phyloP scores from a whole-genome alignment of 2,113 vertebrate species.

The Lichenostomus cassidix region DNA sequence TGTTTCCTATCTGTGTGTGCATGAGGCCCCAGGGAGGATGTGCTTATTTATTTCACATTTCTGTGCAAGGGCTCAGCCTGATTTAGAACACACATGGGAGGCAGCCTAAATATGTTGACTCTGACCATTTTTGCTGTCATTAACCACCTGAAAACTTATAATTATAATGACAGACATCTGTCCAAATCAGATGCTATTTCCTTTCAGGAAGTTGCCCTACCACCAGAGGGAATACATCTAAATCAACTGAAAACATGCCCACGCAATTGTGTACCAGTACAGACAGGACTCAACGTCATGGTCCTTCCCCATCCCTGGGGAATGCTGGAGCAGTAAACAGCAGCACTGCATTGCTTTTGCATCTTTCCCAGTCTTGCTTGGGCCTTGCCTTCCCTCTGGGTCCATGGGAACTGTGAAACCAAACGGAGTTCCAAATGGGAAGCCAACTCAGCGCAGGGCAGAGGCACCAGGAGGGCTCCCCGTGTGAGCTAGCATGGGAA shows the following conservation, averaged over 20 bases:
- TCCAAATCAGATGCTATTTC: background rate
- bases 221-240: background rate
- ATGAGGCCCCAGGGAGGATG: background rate
- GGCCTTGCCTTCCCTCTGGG: background rate
- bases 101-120: constrained; percentile 45
- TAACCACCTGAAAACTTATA: background rate
- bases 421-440: background rate
- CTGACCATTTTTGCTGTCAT: background rate
- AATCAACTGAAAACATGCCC: background rate
- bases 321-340: background rate
- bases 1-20: background rate
- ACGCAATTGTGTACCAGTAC: rapidly evolving
- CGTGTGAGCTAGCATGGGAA: background rate
- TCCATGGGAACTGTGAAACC: background rate
- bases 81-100: constrained; percentile 14
- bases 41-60: background rate
- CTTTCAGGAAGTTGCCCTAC: background rate
- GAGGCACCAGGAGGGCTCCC: background rate
- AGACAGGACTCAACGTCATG: background rate
- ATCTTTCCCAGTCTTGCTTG: background rate
- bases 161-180: constrained; percentile 20
- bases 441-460: rapidly evolving
- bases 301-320: background rate
- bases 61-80: background rate
- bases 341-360: background rate